Evolutionary conservation across 1,140 invertebrate species (phyloP).

Genomic region (Scaptomyza hsui): DNA sequence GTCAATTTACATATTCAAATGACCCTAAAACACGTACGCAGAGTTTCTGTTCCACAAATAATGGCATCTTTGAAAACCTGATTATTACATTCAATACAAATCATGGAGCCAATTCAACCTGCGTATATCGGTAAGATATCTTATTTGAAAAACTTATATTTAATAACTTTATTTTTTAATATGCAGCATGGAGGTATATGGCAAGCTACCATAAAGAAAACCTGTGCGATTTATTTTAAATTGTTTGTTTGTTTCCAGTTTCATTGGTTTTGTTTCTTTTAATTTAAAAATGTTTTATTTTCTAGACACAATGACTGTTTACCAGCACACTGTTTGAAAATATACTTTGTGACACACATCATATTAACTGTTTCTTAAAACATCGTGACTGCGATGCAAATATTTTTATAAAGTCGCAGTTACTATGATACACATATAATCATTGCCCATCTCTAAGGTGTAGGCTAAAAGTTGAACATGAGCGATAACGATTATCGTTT

Average conservation of each 20-base stretch:
- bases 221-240: not conserved
- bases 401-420: conserved; percentile 5
- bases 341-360: not conserved
- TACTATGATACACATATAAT: not conserved
- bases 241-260: not conserved
- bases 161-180: not conserved
- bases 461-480: conserved; percentile 47
- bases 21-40: conserved; percentile 37
- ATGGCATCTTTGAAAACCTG: conserved; percentile 10
- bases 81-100: conserved; percentile 47
- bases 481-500: conserved; percentile 66
- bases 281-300: not conserved
- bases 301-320: not conserved
- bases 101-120: conserved; percentile 60
- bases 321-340: not conserved
- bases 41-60: conserved; percentile 17
- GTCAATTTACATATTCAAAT: conserved; percentile 40
- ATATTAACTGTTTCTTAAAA: not conserved
- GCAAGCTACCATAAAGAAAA: conserved; percentile 12
- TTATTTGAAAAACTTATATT: not conserved
- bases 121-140: conserved; percentile 54
- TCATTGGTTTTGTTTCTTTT: not conserved
- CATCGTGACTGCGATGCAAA: not conserved
- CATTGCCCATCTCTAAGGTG: conserved; percentile 44
- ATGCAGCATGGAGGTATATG: conserved; percentile 53